Conservation (phyloP, 1,140 invertebrate species). For the Oncopeltus fasciatus region DNA sequence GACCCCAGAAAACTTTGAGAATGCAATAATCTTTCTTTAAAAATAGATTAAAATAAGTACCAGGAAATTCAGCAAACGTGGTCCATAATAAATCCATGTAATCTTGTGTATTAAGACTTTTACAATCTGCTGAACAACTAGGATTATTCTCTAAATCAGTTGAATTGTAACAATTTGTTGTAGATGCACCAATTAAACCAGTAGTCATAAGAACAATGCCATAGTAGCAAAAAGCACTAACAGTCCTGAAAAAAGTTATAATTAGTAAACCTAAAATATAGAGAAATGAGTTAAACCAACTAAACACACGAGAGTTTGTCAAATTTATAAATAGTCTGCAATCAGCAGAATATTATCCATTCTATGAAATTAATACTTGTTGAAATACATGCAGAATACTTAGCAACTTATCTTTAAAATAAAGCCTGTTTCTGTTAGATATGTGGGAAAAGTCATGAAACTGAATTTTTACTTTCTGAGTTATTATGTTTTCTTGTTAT, state of each 20-base stretch:
- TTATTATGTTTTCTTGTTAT: too few species aligned
- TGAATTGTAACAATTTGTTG: slow-evolving; percentile 26
- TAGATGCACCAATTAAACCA: slow-evolving; percentile 66
- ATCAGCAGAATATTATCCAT: too few species aligned
- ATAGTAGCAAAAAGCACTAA: slow-evolving; percentile 91
- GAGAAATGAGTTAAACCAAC: neutral
- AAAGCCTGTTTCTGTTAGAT: too few species aligned
- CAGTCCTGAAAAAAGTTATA: slow-evolving; percentile 50
- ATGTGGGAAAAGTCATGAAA: too few species aligned
- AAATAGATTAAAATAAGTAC: slow-evolving; percentile 32
- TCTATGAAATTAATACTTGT: too few species aligned
- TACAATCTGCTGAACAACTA: slow-evolving; percentile 54
- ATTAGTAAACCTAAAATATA: neutral
- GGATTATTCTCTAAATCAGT: slow-evolving; percentile 11
- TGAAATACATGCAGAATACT: too few species aligned
- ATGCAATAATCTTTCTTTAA: too few species aligned
- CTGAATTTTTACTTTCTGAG: too few species aligned
- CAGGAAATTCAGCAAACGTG: slow-evolving; percentile 88
- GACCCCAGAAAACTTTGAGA: too few species aligned
- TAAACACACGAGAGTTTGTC: neutral
- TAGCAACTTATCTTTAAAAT: too few species aligned
- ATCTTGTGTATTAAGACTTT: slow-evolving; percentile 63
- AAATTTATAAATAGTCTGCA: too few species aligned
- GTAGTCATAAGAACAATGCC: slow-evolving; percentile 90
- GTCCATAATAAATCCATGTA: slow-evolving; percentile 91